phyloP scores from a whole-genome alignment of 2,888 invertebrate genomes.

The Eueremaeus valkanovi region DNA sequence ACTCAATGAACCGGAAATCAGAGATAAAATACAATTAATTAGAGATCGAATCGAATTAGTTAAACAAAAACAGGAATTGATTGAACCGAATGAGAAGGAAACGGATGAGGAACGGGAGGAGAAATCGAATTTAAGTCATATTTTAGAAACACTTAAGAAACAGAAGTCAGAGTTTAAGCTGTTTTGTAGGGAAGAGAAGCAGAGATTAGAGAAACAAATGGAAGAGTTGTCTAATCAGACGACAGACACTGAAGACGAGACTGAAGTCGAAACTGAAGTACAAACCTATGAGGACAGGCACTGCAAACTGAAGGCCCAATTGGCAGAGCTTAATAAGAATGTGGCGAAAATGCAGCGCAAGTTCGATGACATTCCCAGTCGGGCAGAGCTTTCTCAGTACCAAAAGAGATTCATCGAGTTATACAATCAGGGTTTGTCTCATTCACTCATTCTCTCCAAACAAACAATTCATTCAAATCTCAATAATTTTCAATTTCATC shows the following conservation, averaged over 20 bases:
- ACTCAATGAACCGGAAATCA: conserved; percentile 53
- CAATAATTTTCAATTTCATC: conserved; percentile 29
- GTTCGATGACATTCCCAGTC: conserved; percentile 85
- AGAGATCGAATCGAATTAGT: conserved; percentile 42
- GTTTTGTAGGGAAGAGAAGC: conserved; percentile 60
- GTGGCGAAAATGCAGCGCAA: conserved; percentile 76
- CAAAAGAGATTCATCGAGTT: conserved; percentile 92
- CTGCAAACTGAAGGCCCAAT: conserved; percentile 40
- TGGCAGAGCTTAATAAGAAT: conserved; percentile 52
- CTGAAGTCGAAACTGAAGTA: conserved; percentile 40
- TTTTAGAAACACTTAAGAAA: conserved; percentile 62
- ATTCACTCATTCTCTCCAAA: background rate
- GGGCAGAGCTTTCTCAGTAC: conserved; percentile 90
- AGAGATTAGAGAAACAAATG: conserved; percentile 40
- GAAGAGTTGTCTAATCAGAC: conserved; percentile 37
- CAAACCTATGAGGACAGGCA: conserved; percentile 38
- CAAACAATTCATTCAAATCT: too few relatives aligned
- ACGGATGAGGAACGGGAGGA: conserved; percentile 29
- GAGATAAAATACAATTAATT: conserved; percentile 48
- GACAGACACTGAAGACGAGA: conserved; percentile 40
- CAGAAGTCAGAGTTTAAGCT: conserved; percentile 70
- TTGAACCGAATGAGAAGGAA: conserved; percentile 29
- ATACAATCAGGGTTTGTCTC: conserved; percentile 66
- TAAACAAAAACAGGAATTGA: conserved; percentile 29
- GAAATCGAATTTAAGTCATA: conserved; percentile 35